Conservation (phyloP, 2,797 vertebrate genomes). For the Chelon labrosus region DNA sequence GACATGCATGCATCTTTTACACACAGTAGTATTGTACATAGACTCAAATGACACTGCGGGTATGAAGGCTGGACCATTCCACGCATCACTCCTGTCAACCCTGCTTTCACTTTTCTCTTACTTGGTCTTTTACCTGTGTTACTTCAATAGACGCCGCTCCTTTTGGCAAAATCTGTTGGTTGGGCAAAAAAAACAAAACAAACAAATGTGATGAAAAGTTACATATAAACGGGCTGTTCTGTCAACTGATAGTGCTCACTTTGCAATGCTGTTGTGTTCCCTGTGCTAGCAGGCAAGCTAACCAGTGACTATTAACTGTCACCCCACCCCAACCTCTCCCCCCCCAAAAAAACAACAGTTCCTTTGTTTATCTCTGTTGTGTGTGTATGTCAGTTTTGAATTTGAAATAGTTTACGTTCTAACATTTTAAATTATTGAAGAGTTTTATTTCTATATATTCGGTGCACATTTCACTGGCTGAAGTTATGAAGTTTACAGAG, state of each 20-base stretch:
- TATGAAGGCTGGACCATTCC: constrained; percentile 75
- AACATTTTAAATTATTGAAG: constrained; percentile 81
- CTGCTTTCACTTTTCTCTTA: constrained; percentile 80
- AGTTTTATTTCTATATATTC: constrained; percentile 80
- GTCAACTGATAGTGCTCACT: constrained; percentile 78
- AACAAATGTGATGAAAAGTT: constrained; percentile 61
- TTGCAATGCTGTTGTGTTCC: constrained; percentile 80
- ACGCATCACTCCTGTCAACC: constrained; percentile 78
- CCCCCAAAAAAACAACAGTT: constrained; percentile 7
- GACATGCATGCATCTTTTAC: constrained; percentile 80
- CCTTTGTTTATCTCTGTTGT: constrained; percentile 67
- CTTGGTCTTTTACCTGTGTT: constrained; percentile 74
- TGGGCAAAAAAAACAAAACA: constrained; percentile 43
- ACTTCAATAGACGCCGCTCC: constrained; percentile 68
- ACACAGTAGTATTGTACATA: constrained; percentile 81
- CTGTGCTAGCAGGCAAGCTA: constrained; percentile 80
- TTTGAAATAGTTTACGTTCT: constrained; percentile 75
- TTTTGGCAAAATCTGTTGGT: constrained; percentile 68
- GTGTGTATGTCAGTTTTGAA: constrained; percentile 61
- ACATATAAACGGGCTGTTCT: constrained; percentile 76
- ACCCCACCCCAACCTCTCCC: not conserved
- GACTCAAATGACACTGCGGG: constrained; percentile 65
- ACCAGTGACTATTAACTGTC: constrained; percentile 77
- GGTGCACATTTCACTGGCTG: constrained; percentile 82
- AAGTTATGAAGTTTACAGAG: constrained; percentile 83